phyloP scores from a whole-genome alignment of 2,888 invertebrate genomes.

The Drosophila formosana region DNA sequence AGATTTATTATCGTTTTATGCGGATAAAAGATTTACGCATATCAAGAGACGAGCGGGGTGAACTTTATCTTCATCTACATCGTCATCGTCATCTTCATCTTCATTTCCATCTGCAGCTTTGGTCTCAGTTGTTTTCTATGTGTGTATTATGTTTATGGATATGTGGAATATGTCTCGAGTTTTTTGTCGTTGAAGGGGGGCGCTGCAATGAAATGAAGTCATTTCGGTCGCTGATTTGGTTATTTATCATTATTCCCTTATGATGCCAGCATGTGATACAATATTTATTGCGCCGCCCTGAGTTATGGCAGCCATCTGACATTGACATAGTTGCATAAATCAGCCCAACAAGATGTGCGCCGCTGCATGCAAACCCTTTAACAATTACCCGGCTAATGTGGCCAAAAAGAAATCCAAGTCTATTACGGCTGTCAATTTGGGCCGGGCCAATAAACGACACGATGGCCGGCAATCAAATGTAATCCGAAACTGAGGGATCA shows the following conservation, averaged over 20 bases:
- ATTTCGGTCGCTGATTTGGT: constrained; percentile 76
- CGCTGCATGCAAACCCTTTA: constrained; percentile 52
- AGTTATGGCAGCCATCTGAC: constrained; percentile 72
- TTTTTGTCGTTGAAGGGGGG: constrained; percentile 5
- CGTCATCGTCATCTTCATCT: not conserved
- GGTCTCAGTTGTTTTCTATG: constrained; percentile 41
- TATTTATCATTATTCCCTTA: constrained; percentile 80
- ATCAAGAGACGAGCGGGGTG: constrained; percentile 42
- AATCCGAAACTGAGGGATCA: constrained; percentile 53
- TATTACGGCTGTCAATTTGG: constrained; percentile 63
- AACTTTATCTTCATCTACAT: constrained; percentile 5
- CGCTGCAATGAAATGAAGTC: constrained; percentile 69
- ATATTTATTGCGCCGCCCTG: constrained; percentile 66
- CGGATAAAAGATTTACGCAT: constrained; percentile 80
- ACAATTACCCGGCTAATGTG: constrained; percentile 48
- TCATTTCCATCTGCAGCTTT: not conserved
- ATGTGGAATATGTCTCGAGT: constrained; percentile 52
- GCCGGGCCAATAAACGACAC: constrained; percentile 48
- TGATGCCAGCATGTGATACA: constrained; percentile 76
- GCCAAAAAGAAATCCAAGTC: constrained; percentile 41
- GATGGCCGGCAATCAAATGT: constrained; percentile 28
- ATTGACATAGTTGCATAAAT: constrained; percentile 77
- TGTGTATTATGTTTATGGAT: constrained; percentile 57
- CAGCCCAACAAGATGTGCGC: constrained; percentile 19
- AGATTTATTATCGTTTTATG: constrained; percentile 79